phyloP scores from a whole-genome alignment of 2,888 invertebrate species.

The Dasypogon diadema region DNA sequence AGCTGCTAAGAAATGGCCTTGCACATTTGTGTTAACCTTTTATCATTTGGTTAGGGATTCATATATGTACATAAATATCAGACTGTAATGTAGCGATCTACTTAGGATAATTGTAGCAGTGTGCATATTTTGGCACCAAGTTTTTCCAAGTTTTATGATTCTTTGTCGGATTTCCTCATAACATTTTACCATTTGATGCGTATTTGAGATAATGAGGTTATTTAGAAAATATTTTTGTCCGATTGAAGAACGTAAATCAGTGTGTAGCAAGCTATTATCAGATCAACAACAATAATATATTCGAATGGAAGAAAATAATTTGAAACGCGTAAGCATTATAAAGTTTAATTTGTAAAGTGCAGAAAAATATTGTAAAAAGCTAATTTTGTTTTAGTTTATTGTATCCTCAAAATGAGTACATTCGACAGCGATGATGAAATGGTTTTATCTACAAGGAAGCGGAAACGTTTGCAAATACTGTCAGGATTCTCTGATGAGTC shows the following conservation, averaged over 20 bases:
- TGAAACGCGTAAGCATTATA: constrained; percentile 39
- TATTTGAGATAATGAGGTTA: constrained; percentile 27
- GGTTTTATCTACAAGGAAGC: constrained; percentile 44
- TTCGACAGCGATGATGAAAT: constrained; percentile 39
- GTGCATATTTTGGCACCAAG: neutral
- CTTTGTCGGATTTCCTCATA: neutral
- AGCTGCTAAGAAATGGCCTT: neutral
- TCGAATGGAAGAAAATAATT: constrained; percentile 41
- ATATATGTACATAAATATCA: too few species aligned
- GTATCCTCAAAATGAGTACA: constrained; percentile 29
- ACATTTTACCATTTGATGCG: neutral
- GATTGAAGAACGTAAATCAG: constrained; percentile 39
- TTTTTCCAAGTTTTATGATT: too few species aligned
- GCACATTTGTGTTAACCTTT: neutral
- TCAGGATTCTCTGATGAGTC: constrained; percentile 41
- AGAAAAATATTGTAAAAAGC: constrained; percentile 38
- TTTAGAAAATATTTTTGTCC: constrained; percentile 44
- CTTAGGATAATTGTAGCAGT: neutral
- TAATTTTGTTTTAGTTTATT: constrained; percentile 40
- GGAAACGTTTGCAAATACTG: constrained; percentile 41
- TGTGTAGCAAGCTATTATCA: constrained; percentile 33
- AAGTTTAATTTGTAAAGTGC: too few species aligned
- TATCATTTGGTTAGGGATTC: too few species aligned
- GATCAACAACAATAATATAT: constrained; percentile 33
- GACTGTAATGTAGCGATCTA: neutral